These are phyloP conservation scores for Phrynosoma blainvillii DNA, from an alignment of 2,113 vertebrate genomes.

Conservation along the genomic window DNA sequence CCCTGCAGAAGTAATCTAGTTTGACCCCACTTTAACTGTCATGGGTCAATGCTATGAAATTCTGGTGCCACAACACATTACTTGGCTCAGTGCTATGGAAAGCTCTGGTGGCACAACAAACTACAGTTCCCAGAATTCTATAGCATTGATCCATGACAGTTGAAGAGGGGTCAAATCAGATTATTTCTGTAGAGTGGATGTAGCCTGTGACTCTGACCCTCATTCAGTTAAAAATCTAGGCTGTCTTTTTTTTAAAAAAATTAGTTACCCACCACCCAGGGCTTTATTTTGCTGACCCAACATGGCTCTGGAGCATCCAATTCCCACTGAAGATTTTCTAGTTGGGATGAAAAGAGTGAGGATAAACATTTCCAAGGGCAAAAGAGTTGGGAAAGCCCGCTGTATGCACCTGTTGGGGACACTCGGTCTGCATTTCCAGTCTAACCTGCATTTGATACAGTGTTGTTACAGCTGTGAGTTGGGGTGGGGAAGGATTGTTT, in stretches of 20 bases:
- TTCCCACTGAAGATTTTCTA: background rate
- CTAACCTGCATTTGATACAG: constrained; percentile 95
- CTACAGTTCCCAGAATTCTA: too few relatives aligned
- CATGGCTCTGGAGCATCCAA: background rate
- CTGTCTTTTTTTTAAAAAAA: background rate
- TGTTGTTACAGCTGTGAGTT: constrained; percentile 98
- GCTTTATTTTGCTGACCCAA: too few relatives aligned
- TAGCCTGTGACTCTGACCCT: background rate
- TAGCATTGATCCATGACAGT: too few relatives aligned
- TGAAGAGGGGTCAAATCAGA: too few relatives aligned
- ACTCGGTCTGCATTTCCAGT: constrained; percentile 85
- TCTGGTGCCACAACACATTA: too few relatives aligned
- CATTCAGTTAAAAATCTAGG: background rate
- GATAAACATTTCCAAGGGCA: constrained; percentile 53
- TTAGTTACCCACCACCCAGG: too few relatives aligned
- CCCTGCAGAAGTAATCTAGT: too few relatives aligned
- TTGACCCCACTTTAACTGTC: too few relatives aligned
- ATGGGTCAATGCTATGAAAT: too few relatives aligned
- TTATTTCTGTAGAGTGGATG: too few relatives aligned
- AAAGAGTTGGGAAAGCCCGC: constrained; percentile 63
- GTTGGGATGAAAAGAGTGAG: constrained; percentile 33
- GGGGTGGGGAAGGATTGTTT: constrained; percentile 89
- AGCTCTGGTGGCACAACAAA: too few relatives aligned
- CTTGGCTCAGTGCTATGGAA: too few relatives aligned
- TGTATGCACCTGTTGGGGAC: constrained; percentile 94